Evolutionary conservation across 2,113 vertebrate species (phyloP), one percentile per base, ranked within the genome.

Genomic region (Corydoras sp.): DNA sequence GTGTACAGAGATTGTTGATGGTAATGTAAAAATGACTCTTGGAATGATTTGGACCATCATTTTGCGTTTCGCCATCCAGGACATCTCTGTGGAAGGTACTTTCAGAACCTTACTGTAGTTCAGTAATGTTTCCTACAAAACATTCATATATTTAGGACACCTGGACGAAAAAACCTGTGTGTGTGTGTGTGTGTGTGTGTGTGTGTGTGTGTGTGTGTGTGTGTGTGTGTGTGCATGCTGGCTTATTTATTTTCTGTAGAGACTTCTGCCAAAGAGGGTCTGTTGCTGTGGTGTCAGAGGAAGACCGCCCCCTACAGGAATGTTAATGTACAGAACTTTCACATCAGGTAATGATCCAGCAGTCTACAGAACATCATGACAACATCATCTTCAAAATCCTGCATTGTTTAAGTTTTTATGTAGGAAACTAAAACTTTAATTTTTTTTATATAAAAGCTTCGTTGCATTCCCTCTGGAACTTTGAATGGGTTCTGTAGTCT

Each of bases 241-340:
- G 18, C 18, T 24, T 24, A 24, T 24, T 24, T 24, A 24, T 24
- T 24, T 24, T 24, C 18, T 77, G 29, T 81, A 95, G 94, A 96
- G 87, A 96, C 94, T 54, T 96, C 93, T 5, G 94, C 94, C 74
- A 95, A 96, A 85, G 94, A 96, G 83, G 94, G 94, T 71, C 82
- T 96, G 81, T 87, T 95, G 74, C 85, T 96, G 71, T 95, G 93
- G 94, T 96, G 94, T 83, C 94, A 96, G 87, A 91, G 94, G 80
- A 95, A 96, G 86, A 95, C 94, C 0, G 94, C 94, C 8, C 94
- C 94, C 3, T 95, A 95, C 84, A 92, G 92, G 80, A 96, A 95
- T 0, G 94, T 94, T 77, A 95, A 95, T 0, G 94, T 96, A 82
- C 94, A 96, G 83, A 95, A 95, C 88, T 96, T 96, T 88, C 94